Evolutionary conservation across 92 coral and sea anemone species (phyloP).

Genomic region (Phenganax marumi): DNA sequence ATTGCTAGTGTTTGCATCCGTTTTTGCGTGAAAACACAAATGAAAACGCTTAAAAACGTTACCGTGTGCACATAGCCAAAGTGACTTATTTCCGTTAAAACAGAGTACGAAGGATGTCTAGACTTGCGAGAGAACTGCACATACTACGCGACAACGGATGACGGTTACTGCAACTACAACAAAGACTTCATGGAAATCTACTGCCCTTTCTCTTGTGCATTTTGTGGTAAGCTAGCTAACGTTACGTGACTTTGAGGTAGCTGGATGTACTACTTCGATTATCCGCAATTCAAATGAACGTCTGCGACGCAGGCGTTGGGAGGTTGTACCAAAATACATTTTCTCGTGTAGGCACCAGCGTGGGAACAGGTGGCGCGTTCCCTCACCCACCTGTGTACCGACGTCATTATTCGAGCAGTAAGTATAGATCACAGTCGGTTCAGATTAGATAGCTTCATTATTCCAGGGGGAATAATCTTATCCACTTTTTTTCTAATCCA

Average conservation of each 20-base stretch:
- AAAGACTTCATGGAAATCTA: slow-evolving; percentile 21
- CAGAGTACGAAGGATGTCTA: slow-evolving; percentile 12
- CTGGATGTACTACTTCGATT: background rate
- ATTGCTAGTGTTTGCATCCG: no score
- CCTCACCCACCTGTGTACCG: background rate
- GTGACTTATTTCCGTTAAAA: no score
- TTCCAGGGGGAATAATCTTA: background rate
- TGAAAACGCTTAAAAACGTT: no score
- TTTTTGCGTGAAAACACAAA: no score
- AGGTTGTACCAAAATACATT: no score
- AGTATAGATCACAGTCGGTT: background rate
- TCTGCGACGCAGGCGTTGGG: no score
- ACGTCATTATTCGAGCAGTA: background rate
- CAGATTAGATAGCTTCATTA: background rate
- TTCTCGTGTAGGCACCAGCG: background rate
- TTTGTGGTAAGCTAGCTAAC: slow-evolving; percentile 13
- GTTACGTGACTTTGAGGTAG: background rate
- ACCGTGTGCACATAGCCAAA: no score
- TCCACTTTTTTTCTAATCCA: background rate
- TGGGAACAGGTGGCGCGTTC: background rate
- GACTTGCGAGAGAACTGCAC: slow-evolving; percentile 35
- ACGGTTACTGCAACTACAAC: slow-evolving; percentile 29
- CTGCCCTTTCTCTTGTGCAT: slow-evolving; percentile 38
- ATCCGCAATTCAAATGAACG: no score
- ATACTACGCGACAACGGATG: slow-evolving; percentile 1